A percentile compares a stretch with the other conserved stretches of the same genome.
phyloP scores from a whole-genome alignment of 2,888 invertebrate genomes.

The Caenorhabditis uteleia region DNA sequence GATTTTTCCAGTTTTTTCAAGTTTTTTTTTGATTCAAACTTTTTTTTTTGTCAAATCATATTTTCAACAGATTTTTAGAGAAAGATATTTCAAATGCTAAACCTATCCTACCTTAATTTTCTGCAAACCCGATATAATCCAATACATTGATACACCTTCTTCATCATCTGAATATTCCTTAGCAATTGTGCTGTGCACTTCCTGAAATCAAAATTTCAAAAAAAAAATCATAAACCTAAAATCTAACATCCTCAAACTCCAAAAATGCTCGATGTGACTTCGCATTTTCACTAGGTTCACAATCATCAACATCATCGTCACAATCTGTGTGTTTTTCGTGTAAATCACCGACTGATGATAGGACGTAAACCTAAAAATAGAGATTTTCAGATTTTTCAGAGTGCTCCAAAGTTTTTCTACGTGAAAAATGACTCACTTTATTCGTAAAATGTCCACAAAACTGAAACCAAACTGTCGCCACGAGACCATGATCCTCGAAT shows the following conservation, averaged over 20 bases:
- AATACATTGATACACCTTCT: slow-evolving; percentile 64
- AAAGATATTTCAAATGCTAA: background rate
- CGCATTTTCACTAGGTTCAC: slow-evolving; percentile 49
- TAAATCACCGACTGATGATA: slow-evolving; percentile 58
- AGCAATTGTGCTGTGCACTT: slow-evolving; percentile 50
- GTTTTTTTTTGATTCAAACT: background rate
- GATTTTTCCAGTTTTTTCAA: background rate
- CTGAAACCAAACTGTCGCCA: slow-evolving; percentile 67
- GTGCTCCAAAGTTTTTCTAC: background rate
- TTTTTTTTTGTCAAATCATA: background rate
- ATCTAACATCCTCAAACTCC: slow-evolving; percentile 41
- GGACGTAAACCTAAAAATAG: slow-evolving; percentile 57
- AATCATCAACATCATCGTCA: slow-evolving; percentile 25
- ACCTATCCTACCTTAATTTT: slow-evolving; percentile 40
- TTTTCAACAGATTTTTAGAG: background rate
- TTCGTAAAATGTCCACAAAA: slow-evolving; percentile 69
- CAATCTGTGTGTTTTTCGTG: slow-evolving; percentile 10
- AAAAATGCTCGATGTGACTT: slow-evolving; percentile 58
- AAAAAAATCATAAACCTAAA: background rate
- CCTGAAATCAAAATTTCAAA: slow-evolving; percentile 6
- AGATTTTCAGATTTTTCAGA: background rate
- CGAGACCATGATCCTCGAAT: slow-evolving; percentile 50
- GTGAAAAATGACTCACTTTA: slow-evolving; percentile 52
- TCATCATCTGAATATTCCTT: slow-evolving; percentile 60
- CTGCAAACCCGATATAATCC: slow-evolving; percentile 63